phyloP scores from a whole-genome alignment of 2,888 invertebrate genomes.

The Entomobrya proxima region DNA sequence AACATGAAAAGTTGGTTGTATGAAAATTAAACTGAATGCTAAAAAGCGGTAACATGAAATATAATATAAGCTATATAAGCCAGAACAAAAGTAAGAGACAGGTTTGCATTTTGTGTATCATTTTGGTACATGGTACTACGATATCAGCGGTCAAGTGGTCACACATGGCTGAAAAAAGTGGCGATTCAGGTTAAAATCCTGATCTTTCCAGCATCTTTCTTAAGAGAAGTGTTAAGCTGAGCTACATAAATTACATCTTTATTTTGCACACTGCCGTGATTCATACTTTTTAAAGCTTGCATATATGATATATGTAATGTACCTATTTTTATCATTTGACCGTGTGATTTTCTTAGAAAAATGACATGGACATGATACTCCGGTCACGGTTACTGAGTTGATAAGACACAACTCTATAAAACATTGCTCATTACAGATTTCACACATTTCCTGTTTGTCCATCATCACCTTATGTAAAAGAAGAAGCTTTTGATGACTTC shows the following conservation, averaged over 20 bases:
- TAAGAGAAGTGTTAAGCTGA: too few relatives aligned
- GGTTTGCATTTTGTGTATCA: too few relatives aligned
- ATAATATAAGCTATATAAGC: too few relatives aligned
- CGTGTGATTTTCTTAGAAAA: constrained; percentile 33
- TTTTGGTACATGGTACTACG: too few relatives aligned
- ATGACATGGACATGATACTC: background rate
- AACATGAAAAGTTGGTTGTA: too few relatives aligned
- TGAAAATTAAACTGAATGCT: too few relatives aligned
- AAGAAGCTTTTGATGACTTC: background rate
- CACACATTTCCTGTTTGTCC: too few relatives aligned
- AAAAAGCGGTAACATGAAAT: too few relatives aligned
- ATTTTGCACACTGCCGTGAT: background rate
- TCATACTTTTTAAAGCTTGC: background rate
- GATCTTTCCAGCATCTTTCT: background rate
- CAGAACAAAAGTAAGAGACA: too few relatives aligned
- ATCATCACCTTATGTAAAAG: too few relatives aligned
- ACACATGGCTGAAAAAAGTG: background rate
- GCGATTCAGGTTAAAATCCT: background rate
- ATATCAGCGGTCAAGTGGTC: too few relatives aligned
- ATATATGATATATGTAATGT: background rate
- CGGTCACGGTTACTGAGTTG: constrained; percentile 23
- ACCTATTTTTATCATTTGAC: constrained; percentile 5
- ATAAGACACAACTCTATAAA: background rate
- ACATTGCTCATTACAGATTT: too few relatives aligned
- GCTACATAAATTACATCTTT: background rate